phyloP scores from a whole-genome alignment of 2,888 invertebrate species.

The Plagiodera versicolora region DNA sequence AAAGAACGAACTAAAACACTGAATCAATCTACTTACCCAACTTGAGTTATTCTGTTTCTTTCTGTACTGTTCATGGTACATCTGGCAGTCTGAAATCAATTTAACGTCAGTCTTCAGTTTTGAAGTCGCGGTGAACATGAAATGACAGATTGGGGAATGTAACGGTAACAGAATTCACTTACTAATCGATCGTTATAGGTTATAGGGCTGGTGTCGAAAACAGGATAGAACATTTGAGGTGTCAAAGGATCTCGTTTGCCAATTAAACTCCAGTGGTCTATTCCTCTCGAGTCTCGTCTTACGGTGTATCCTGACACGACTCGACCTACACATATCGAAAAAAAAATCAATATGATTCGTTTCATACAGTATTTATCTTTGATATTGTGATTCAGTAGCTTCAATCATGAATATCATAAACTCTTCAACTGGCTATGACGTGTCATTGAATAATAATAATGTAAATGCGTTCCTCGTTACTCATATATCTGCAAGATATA shows the following conservation, averaged over 20 bases:
- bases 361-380: no score
- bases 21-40: slow-evolving; percentile 34
- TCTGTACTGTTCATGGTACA: slow-evolving; percentile 75
- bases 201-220: slow-evolving; percentile 66
- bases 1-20: slow-evolving; percentile 1
- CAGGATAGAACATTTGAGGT: slow-evolving; percentile 95
- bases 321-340: slow-evolving; percentile 59
- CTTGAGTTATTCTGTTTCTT: slow-evolving; percentile 39
- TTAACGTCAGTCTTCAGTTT: no score
- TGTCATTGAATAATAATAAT: no score
- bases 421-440: no score
- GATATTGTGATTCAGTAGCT: no score
- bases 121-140: neutral
- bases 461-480: no score
- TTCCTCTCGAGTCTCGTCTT: slow-evolving; percentile 57
- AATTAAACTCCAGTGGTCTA: slow-evolving; percentile 77
- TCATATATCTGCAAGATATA: no score
- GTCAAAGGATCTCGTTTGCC: slow-evolving; percentile 85
- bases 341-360: no score
- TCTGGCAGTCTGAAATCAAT: slow-evolving; percentile 77
- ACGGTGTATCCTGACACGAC: slow-evolving; percentile 84
- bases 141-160: no score
- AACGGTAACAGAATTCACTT: slow-evolving; percentile 7
- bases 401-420: no score
- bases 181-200: slow-evolving; percentile 68